Conservation (phyloP, 2,797 vertebrate species). For the Pseudochromis fuscus region DNA sequence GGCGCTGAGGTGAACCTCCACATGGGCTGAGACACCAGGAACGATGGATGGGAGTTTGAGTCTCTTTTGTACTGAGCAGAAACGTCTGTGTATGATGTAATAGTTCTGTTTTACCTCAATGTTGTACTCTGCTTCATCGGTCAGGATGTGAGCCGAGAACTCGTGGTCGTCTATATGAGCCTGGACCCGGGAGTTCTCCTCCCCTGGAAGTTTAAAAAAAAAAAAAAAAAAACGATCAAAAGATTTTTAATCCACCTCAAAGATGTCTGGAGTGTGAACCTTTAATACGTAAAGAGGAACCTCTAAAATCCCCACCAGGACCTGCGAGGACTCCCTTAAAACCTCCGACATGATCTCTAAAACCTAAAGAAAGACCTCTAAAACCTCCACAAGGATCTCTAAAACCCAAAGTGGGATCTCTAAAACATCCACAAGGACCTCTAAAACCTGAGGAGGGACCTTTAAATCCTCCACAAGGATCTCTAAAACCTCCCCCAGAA, state of each 20-base stretch:
- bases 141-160: conserved; percentile 92
- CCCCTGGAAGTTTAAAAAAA: conserved; percentile 84
- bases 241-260: no score
- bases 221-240: not conserved
- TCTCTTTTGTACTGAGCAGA: no score
- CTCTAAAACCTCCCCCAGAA: no score
- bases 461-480: no score
- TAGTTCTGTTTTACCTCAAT: conserved; percentile 90
- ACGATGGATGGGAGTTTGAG: no score
- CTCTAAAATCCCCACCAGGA: not conserved
- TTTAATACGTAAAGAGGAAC: no score
- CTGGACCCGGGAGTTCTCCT: conserved; percentile 93
- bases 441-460: no score
- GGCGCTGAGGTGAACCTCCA: conserved; percentile 91
- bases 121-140: conserved; percentile 91
- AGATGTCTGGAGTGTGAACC: no score
- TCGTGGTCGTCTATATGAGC: conserved; percentile 93
- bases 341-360: no score
- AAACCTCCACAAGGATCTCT: not conserved
- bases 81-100: no score
- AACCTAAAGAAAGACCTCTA: not conserved
- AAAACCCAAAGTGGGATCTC: no score
- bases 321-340: no score
- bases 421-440: not conserved
- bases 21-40: conserved; percentile 92